Evolutionary conservation across 1,140 invertebrate genomes (phyloP).

Genomic region (Aphelinus certus): DNA sequence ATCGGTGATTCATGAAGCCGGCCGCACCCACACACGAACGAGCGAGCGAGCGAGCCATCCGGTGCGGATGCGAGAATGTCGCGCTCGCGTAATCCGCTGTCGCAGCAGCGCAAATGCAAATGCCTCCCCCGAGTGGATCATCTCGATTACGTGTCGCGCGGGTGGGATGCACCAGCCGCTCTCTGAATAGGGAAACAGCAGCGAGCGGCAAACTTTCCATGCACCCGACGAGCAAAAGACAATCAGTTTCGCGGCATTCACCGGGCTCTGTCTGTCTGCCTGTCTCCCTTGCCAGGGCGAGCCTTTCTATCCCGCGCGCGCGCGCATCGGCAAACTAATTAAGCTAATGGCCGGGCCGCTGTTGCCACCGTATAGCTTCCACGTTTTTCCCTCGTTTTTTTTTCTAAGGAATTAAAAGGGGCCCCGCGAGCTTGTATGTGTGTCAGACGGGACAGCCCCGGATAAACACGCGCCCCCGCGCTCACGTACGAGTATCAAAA

Average conservation of each 20-base stretch:
- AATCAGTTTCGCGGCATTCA: slow-evolving; percentile 12
- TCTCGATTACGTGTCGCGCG: too few relatives aligned
- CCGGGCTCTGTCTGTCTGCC: neutral
- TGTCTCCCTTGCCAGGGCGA: neutral
- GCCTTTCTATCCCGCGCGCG: neutral
- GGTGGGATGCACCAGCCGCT: too few relatives aligned
- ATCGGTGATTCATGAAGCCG: slow-evolving; percentile 12
- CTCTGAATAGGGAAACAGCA: too few relatives aligned
- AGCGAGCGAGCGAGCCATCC: too few relatives aligned
- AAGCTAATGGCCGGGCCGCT: slow-evolving; percentile 17
- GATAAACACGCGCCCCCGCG: too few relatives aligned
- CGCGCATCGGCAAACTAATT: slow-evolving; percentile 6
- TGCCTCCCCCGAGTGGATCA: too few relatives aligned
- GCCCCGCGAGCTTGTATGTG: neutral
- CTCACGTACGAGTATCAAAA: slow-evolving; percentile 5
- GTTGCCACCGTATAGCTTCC: neutral
- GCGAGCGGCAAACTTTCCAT: neutral
- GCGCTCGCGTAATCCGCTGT: neutral
- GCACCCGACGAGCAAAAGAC: neutral
- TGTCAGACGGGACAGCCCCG: too few relatives aligned
- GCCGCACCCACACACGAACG: neutral
- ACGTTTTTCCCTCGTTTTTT: neutral
- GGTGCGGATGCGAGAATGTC: too few relatives aligned
- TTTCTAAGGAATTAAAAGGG: slow-evolving; percentile 17
- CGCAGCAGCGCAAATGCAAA: neutral